These are phyloP conservation scores for Rhorus exstirpatorius DNA, from an alignment of 2,888 invertebrate species.

Conservation along the genomic window DNA sequence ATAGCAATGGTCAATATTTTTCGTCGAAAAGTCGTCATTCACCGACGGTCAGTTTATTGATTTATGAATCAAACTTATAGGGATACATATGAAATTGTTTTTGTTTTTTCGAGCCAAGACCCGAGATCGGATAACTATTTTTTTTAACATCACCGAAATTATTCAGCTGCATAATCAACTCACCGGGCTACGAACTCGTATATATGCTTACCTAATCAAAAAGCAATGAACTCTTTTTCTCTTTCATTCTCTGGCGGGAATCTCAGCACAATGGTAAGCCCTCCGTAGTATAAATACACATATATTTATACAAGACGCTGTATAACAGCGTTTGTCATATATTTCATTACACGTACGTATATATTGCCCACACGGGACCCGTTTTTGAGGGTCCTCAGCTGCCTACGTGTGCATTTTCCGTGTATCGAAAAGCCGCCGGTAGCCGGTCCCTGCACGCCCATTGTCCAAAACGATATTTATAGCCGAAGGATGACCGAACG, in stretches of 20 bases:
- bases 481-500: conserved; percentile 84
- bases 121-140: conserved; percentile 16
- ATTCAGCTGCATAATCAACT: conserved; percentile 62
- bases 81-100: not conserved
- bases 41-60: too few relatives aligned
- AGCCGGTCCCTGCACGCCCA: conserved; percentile 77
- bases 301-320: conserved; percentile 1
- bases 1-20: too few relatives aligned
- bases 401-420: conserved; percentile 67
- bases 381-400: conserved; percentile 80
- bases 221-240: too few relatives aligned
- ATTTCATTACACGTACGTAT: conserved; percentile 13
- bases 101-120: conserved; percentile 11
- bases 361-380: conserved; percentile 56
- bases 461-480: conserved; percentile 81
- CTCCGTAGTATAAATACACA: conserved; percentile 27
- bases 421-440: conserved; percentile 51
- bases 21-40: too few relatives aligned
- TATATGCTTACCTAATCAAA: conserved; percentile 56
- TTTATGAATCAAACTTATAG: too few relatives aligned
- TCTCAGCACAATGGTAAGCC: conserved; percentile 6
- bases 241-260: not conserved
- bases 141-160: conserved; percentile 16
- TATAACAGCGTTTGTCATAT: conserved; percentile 44
- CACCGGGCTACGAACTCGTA: not conserved